Percentiles rank a stretch among this genome's conserved stretches.
These are phyloP conservation scores for Pipistrellus pipistrellus DNA, from an alignment of 2,797 vertebrate species.

Conservation along the genomic window DNA sequence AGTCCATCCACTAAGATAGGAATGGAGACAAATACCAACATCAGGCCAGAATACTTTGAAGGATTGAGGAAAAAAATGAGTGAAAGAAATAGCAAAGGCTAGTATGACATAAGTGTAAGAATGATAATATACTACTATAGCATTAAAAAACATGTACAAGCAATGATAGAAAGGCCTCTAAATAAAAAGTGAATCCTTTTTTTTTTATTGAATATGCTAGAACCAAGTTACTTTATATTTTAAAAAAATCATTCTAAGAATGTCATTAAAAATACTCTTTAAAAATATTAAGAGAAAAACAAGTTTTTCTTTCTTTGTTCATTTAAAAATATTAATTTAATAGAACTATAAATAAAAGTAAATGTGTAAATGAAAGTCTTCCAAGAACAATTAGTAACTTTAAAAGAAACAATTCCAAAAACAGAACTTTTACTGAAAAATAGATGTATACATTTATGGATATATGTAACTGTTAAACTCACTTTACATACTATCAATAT, in stretches of 20 bases:
- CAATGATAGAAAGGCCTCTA: conserved; percentile 36
- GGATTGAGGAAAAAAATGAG: not conserved
- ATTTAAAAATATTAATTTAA: conserved; percentile 70
- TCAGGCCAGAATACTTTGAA: not conserved
- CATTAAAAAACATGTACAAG: conserved; percentile 12
- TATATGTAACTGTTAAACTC: conserved; percentile 35
- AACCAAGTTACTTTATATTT: conserved; percentile 45
- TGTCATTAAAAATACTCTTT: conserved; percentile 55
- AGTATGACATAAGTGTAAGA: not conserved
- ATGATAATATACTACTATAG: not conserved
- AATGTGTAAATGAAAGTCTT: conserved; percentile 58
- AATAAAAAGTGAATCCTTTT: conserved; percentile 44
- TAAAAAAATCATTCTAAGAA: conserved; percentile 22
- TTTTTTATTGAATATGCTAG: conserved; percentile 32
- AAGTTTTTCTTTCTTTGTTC: conserved; percentile 30
- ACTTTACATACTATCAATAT: conserved; percentile 25
- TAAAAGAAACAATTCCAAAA: conserved; percentile 16
- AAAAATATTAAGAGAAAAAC: conserved; percentile 53
- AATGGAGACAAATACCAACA: conserved; percentile 59
- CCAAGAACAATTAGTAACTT: conserved; percentile 10
- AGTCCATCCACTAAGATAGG: not conserved
- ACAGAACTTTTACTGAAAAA: conserved; percentile 56
- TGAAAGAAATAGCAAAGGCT: conserved; percentile 48
- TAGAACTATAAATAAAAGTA: conserved; percentile 37
- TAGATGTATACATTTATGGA: conserved; percentile 17